Conservation (phyloP, 1,140 invertebrate species). For the Diachasmimorpha longicaudata region DNA sequence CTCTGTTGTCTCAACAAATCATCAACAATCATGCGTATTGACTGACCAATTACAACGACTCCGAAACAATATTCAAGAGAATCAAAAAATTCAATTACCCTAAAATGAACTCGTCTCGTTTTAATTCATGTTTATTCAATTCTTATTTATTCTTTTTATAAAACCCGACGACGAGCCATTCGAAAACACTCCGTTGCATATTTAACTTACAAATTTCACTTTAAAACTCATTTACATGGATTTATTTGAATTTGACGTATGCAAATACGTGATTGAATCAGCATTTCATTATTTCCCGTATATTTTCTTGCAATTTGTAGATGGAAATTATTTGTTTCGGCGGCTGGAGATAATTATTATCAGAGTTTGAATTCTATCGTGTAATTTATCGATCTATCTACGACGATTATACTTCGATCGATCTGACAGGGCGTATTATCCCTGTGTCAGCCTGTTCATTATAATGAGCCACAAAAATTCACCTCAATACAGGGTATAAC, state of each 20-base stretch:
- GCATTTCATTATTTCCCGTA: not conserved
- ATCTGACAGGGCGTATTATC: slow-evolving; percentile 19
- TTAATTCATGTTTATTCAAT: not conserved
- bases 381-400: slow-evolving; percentile 55
- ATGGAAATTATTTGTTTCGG: not conserved
- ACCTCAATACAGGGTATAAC: slow-evolving; percentile 37
- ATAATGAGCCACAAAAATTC: slow-evolving; percentile 9
- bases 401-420: slow-evolving; percentile 29
- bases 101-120: not conserved
- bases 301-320: not conserved
- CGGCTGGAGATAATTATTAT: not conserved
- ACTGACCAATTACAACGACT: too few relatives aligned
- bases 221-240: slow-evolving; percentile 8
- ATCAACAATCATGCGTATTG: too few relatives aligned
- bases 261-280: slow-evolving; percentile 2
- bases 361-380: slow-evolving; percentile 33
- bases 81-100: not conserved
- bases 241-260: slow-evolving; percentile 10
- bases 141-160: not conserved
- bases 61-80: not conserved
- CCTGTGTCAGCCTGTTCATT: slow-evolving; percentile 11
- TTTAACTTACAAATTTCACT: not conserved
- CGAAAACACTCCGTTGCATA: not conserved
- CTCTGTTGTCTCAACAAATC: too few relatives aligned
- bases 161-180: not conserved